Percentiles rank a stretch among this genome's conserved stretches.
phyloP scores from a whole-genome alignment of 2,113 vertebrate species.

The Anarhynchus alexandrinus region DNA sequence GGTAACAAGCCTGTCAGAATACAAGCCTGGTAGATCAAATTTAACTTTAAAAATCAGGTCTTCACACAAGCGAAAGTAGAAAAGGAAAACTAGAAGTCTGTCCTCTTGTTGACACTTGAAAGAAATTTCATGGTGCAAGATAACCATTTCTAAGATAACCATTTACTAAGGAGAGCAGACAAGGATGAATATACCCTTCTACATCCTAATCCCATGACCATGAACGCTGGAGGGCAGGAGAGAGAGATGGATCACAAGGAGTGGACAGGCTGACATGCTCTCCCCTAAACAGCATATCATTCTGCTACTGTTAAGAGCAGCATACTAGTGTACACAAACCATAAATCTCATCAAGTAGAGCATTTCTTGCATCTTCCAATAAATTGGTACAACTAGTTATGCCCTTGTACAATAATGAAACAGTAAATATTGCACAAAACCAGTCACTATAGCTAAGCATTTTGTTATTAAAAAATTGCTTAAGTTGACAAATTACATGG shows the following conservation, averaged over 20 bases:
- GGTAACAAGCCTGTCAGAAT: background rate
- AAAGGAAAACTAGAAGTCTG: background rate
- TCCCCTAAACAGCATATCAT: background rate
- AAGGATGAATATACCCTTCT: background rate
- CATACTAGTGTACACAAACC: background rate
- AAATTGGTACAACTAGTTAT: background rate
- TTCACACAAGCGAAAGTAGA: background rate
- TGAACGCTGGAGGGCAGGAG: background rate
- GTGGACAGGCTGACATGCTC: accelerated
- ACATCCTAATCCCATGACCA: background rate
- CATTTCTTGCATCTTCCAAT: background rate
- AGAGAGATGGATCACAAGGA: no score
- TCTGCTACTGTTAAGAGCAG: background rate
- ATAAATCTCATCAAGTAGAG: background rate
- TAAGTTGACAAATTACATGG: background rate
- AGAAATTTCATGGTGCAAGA: background rate
- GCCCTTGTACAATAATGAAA: background rate
- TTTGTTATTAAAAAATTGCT: background rate
- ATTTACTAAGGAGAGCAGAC: background rate
- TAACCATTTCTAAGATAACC: background rate
- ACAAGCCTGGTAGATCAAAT: background rate
- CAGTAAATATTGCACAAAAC: background rate
- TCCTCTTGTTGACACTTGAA: background rate
- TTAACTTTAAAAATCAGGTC: background rate
- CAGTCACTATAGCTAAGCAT: background rate